A percentile compares a stretch with the other conserved stretches of the same genome.
These are phyloP conservation scores for Podarcis raffonei DNA, from an alignment of 2,113 vertebrate species.

Conservation along the genomic window DNA sequence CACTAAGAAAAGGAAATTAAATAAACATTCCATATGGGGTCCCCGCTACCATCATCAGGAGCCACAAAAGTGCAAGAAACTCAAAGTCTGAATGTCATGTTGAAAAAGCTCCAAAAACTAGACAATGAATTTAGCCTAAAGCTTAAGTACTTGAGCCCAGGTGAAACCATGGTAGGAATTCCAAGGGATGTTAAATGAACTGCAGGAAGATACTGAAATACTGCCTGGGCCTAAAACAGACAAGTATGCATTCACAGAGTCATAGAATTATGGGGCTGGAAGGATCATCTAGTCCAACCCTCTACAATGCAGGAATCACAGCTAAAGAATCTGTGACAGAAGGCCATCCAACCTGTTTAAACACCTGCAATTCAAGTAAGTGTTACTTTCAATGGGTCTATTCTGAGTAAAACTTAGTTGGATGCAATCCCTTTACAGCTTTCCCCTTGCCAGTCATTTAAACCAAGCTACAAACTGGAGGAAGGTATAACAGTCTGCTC, in stretches of 20 bases:
- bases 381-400: too few species aligned
- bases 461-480: not conserved
- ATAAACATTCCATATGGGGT: not conserved
- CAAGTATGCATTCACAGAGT: too few species aligned
- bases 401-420: too few species aligned
- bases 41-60: not conserved
- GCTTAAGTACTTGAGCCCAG: not conserved
- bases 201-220: not conserved
- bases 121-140: not conserved
- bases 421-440: not conserved
- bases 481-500: slow-evolving; percentile 3
- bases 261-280: too few species aligned
- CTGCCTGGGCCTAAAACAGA: not conserved
- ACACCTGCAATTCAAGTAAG: too few species aligned
- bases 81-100: not conserved
- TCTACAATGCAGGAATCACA: too few species aligned
- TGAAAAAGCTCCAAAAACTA: not conserved
- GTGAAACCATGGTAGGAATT: not conserved
- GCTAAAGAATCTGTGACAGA: too few species aligned
- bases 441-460: not conserved
- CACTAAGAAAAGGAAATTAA: not conserved
- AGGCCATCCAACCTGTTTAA: too few species aligned
- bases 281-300: too few species aligned
- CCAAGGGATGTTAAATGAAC: not conserved
- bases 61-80: not conserved